Percentiles rank a stretch among this genome's conserved stretches.
These are phyloP conservation scores for Diaphora mendica DNA, from an alignment of 2,888 invertebrate species.

Conservation along the genomic window DNA sequence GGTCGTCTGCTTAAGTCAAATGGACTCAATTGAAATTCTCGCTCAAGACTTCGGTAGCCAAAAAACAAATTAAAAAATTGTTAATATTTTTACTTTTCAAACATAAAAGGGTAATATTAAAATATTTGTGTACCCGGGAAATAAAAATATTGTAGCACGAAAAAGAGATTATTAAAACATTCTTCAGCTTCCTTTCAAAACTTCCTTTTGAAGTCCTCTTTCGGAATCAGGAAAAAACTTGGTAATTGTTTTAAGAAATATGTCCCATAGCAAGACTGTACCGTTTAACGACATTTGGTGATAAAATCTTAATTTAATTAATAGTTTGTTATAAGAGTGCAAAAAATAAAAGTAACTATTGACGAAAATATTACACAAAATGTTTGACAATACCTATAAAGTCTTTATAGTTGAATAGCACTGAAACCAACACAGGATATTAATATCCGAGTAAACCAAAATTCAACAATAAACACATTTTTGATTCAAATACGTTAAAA, in stretches of 20 bases:
- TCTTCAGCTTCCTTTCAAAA: slow-evolving; percentile 49
- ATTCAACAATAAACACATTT: not conserved
- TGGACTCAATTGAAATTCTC: slow-evolving; percentile 54
- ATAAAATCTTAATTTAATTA: not conserved
- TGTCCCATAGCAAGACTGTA: not conserved
- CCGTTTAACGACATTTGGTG: not conserved
- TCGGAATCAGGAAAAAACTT: slow-evolving; percentile 33
- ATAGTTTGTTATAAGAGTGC: not conserved
- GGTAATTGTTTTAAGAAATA: slow-evolving; percentile 27
- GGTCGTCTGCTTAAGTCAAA: slow-evolving; percentile 29
- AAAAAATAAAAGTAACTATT: not conserved
- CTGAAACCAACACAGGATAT: not conserved
- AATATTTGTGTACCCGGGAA: slow-evolving; percentile 31
- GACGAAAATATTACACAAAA: not conserved
- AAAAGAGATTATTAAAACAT: slow-evolving; percentile 53
- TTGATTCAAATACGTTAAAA: not conserved
- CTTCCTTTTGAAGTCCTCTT: slow-evolving; percentile 46
- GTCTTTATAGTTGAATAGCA: not conserved
- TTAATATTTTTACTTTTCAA: slow-evolving; percentile 45
- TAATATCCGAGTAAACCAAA: not conserved
- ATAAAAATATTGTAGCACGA: slow-evolving; percentile 48
- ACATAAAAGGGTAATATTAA: slow-evolving; percentile 42
- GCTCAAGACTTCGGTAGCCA: slow-evolving; percentile 35
- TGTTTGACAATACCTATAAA: not conserved
- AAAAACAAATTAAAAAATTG: slow-evolving; percentile 49